phyloP scores from a whole-genome alignment of 2,888 invertebrate genomes.

The Drosophila limbata region DNA sequence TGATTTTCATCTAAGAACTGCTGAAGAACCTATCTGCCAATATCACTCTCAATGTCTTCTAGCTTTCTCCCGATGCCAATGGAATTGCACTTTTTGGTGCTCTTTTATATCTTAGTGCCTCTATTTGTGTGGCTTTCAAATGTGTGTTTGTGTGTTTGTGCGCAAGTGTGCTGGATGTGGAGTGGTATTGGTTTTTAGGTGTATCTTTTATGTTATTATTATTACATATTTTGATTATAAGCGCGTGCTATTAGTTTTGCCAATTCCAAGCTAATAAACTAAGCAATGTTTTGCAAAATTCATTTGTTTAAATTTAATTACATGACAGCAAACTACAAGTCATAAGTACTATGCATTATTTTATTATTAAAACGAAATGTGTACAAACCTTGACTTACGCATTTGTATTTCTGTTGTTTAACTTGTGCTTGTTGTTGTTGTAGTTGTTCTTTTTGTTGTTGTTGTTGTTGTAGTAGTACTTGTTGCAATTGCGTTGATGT shows the following conservation, averaged over 20 bases:
- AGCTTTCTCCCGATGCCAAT: slow-evolving; percentile 36
- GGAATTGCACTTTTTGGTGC: slow-evolving; percentile 47
- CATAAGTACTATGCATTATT: slow-evolving; percentile 14
- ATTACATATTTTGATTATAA: slow-evolving; percentile 15
- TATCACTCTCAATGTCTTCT: neutral
- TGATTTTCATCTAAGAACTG: neutral
- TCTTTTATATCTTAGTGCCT: slow-evolving; percentile 3
- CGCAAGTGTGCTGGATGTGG: slow-evolving; percentile 17
- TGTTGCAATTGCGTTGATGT: slow-evolving; percentile 72
- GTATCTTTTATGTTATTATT: slow-evolving; percentile 32
- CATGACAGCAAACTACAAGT: slow-evolving; percentile 23
- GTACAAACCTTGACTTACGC: slow-evolving; percentile 81
- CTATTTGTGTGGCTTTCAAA: slow-evolving; percentile 20
- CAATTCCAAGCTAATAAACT: slow-evolving; percentile 53
- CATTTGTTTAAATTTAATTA: slow-evolving; percentile 23
- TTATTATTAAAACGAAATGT: slow-evolving; percentile 43
- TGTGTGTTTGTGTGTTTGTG: slow-evolving; percentile 6
- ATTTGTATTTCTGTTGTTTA: slow-evolving; percentile 68
- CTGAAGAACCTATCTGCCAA: neutral
- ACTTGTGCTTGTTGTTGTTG: slow-evolving; percentile 67
- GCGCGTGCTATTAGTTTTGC: slow-evolving; percentile 51
- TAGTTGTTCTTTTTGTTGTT: slow-evolving; percentile 56
- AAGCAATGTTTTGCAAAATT: slow-evolving; percentile 41
- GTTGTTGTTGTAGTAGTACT: slow-evolving; percentile 68
- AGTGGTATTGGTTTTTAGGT: slow-evolving; percentile 26